phyloP scores from a whole-genome alignment of 2,113 vertebrate species.

The Rattus rattus region DNA sequence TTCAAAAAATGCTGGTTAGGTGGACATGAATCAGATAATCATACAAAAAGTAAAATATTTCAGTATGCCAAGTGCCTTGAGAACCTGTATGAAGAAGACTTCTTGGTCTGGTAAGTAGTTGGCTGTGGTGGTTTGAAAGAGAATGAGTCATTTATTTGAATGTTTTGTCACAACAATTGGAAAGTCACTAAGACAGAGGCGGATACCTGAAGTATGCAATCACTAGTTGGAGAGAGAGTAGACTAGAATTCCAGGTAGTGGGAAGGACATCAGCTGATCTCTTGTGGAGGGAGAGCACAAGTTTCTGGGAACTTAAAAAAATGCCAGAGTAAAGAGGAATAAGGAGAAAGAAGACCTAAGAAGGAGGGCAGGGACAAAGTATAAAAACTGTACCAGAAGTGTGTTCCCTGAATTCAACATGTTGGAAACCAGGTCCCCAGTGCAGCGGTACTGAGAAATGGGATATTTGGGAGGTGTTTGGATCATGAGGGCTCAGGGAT shows the following conservation, averaged over 20 bases:
- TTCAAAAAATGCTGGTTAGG: neutral
- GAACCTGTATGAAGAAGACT: neutral
- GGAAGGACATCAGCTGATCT: neutral
- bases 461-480: neutral
- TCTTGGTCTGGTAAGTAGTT: neutral
- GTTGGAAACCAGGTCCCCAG: neutral
- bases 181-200: neutral
- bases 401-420: neutral
- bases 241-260: neutral
- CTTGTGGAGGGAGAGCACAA: neutral
- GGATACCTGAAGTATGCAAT: neutral
- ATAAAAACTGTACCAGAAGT: neutral
- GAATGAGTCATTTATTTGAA: neutral
- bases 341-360: neutral
- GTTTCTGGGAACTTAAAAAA: neutral
- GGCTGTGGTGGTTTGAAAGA: neutral
- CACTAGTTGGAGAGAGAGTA: neutral
- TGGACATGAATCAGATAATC: neutral
- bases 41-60: constrained; percentile 23
- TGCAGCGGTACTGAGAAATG: neutral
- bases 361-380: neutral
- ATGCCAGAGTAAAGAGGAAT: neutral
- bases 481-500: neutral
- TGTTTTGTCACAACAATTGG: neutral
- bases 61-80: neutral